A percentile compares a stretch with the other conserved stretches of the same genome.
Evolutionary conservation across 1,140 invertebrate species (phyloP).

Genomic region (Caerostris darwini): DNA sequence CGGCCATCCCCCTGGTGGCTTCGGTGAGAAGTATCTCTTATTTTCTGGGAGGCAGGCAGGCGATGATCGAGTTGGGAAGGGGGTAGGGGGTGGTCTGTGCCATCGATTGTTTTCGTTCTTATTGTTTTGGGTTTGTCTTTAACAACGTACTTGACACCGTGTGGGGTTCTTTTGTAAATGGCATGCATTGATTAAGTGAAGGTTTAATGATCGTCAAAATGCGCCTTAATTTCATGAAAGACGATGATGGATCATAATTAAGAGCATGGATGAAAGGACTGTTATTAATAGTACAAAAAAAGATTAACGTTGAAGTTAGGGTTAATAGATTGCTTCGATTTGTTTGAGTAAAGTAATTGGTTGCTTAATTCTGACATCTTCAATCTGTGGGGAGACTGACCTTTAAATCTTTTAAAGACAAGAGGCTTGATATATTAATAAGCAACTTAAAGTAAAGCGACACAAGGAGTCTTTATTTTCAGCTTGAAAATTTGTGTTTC

Average conservation of each 20-base stretch:
- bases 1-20: neutral
- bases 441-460: no score
- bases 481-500: no score
- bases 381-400: no score
- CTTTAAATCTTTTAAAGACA: no score
- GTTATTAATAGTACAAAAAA: neutral
- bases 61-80: neutral
- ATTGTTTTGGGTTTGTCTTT: neutral
- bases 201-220: neutral
- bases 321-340: no score
- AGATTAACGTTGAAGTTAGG: no score
- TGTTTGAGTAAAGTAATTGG: no score
- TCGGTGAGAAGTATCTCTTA: conserved; percentile 43
- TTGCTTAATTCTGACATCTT: no score
- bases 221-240: neutral
- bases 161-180: neutral
- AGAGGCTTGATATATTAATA: no score
- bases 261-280: neutral
- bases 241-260: neutral
- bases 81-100: neutral
- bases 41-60: neutral
- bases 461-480: no score
- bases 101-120: neutral
- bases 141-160: conserved; percentile 8
- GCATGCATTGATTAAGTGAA: neutral